phyloP scores from a whole-genome alignment of 92 coral and sea anemone genomes.

The Bergia sp. region DNA sequence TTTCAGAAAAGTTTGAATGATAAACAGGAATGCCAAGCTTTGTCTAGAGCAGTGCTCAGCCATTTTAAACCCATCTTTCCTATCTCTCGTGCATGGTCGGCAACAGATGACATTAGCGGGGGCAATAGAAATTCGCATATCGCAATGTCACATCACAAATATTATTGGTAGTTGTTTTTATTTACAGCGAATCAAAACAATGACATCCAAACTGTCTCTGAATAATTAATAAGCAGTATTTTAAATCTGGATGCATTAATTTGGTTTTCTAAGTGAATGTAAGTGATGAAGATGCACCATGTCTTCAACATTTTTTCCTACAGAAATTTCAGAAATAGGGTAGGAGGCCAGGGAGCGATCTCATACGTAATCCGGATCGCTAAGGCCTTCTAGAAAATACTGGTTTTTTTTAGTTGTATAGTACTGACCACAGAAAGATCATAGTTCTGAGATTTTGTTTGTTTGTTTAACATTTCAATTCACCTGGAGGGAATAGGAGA shows the following conservation, averaged over 20 bases:
- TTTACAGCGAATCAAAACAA: conserved; percentile 42
- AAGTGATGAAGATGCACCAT: too few relatives aligned
- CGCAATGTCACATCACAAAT: neutral
- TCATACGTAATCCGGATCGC: too few relatives aligned
- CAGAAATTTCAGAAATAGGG: too few relatives aligned
- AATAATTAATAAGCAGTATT: neutral
- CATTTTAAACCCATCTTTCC: neutral
- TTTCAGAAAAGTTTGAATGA: neutral
- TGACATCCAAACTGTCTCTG: neutral
- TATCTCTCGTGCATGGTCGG: neutral
- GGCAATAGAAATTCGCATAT: neutral
- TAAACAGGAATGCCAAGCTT: neutral
- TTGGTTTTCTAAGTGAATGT: too few relatives aligned
- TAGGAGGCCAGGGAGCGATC: too few relatives aligned
- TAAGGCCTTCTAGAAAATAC: too few relatives aligned
- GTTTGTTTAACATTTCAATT: too few relatives aligned
- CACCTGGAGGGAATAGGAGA: too few relatives aligned
- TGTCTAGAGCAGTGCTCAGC: neutral
- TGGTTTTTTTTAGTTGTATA: too few relatives aligned
- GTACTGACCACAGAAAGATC: too few relatives aligned
- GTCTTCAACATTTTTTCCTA: too few relatives aligned
- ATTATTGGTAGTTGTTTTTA: conserved; percentile 25
- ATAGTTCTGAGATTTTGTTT: too few relatives aligned
- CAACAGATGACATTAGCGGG: conserved; percentile 20
- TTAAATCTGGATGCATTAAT: neutral